Evolutionary conservation across 2,113 vertebrate species (phyloP).

Genomic region (Pluvialis apricaria): DNA sequence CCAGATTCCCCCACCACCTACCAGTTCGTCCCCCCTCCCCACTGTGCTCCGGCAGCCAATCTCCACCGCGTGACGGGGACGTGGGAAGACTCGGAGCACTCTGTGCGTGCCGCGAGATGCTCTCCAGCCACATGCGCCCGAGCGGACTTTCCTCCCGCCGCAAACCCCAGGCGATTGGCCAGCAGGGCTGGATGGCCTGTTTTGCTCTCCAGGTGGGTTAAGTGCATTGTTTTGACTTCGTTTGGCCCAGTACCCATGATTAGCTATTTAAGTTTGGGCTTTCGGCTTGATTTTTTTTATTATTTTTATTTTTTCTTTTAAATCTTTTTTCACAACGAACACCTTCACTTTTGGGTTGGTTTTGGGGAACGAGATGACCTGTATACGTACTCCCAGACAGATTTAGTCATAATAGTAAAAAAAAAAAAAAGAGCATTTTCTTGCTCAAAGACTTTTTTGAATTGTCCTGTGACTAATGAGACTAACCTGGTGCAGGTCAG

Average conservation of each 20-base stretch:
- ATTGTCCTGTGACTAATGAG: not conserved
- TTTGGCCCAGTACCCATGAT: slow-evolving; percentile 43
- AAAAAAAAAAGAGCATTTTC: not conserved
- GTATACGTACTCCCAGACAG: not conserved
- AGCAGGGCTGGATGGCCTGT: slow-evolving; percentile 32
- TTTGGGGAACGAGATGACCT: not conserved
- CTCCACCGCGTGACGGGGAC: slow-evolving; percentile 57
- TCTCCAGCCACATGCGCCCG: slow-evolving; percentile 62
- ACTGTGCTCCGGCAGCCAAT: slow-evolving; percentile 57
- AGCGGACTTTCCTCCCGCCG: slow-evolving; percentile 42
- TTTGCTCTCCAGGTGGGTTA: slow-evolving; percentile 76
- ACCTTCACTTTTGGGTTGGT: not conserved
- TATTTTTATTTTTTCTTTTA: not conserved
- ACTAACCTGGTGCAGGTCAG: not conserved
- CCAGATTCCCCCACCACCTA: not conserved
- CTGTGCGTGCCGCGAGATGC: slow-evolving; percentile 31
- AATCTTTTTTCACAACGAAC: not conserved
- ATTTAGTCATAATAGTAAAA: not conserved
- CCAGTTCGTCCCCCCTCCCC: slow-evolving; percentile 5
- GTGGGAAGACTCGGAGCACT: slow-evolving; percentile 69
- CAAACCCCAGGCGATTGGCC: slow-evolving; percentile 47
- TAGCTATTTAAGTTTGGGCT: not conserved
- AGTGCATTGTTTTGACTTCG: slow-evolving; percentile 64
- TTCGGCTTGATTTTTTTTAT: not conserved
- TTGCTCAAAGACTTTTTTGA: not conserved